phyloP scores from a whole-genome alignment of 2,888 invertebrate species.

The Leucoptera coffeella region DNA sequence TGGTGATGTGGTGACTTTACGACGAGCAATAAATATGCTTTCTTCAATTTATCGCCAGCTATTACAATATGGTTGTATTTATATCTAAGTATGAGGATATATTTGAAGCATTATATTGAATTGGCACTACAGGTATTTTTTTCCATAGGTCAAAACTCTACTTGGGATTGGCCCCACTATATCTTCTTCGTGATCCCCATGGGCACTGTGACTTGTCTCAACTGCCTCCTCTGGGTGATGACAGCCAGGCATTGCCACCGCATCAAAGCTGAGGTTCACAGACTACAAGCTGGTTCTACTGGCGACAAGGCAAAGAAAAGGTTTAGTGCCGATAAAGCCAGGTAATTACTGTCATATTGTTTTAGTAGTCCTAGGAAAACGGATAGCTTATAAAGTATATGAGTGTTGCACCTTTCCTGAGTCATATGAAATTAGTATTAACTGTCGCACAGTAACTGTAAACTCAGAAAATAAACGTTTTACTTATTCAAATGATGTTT shows the following conservation, averaged over 20 bases:
- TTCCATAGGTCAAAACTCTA: conserved; percentile 25
- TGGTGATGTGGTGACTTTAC: too few species aligned
- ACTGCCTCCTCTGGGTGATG: conserved; percentile 60
- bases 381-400: too few species aligned
- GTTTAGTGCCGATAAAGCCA: conserved; percentile 63
- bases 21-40: too few species aligned
- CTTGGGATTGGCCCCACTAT: conserved; percentile 38
- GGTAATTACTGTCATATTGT: conserved; percentile 22
- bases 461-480: too few species aligned
- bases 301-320: conserved; percentile 54
- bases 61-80: too few species aligned
- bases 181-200: conserved; percentile 63
- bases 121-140: conserved; percentile 5
- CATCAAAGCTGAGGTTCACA: conserved; percentile 68
- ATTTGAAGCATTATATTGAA: too few species aligned
- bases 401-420: too few species aligned
- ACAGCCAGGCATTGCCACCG: conserved; percentile 65
- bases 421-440: too few species aligned
- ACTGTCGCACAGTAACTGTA: too few species aligned
- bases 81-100: too few species aligned
- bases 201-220: conserved; percentile 57
- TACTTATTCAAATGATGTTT: too few species aligned
- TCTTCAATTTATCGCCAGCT: too few species aligned
- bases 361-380: background rate
- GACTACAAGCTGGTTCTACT: conserved; percentile 58